Conservation (phyloP, 2,113 vertebrate species). For the Parotia lawesii region DNA sequence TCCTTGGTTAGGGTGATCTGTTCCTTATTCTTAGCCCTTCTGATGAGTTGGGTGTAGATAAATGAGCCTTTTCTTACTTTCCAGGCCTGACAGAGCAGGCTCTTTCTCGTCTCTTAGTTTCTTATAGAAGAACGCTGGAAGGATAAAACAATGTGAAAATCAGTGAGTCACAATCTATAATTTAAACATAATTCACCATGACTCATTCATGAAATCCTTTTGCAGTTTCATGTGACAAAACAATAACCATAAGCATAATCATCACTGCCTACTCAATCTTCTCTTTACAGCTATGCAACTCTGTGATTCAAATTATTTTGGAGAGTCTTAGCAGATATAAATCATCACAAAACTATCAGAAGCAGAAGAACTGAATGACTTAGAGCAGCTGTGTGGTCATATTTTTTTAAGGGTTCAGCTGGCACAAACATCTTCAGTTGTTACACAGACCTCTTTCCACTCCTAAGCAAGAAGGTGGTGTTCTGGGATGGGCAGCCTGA, state of each 20-base stretch:
- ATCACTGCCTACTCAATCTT: neutral
- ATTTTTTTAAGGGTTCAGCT: neutral
- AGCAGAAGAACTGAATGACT: neutral
- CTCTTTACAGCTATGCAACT: neutral
- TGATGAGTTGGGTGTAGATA: neutral
- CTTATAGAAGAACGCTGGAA: neutral
- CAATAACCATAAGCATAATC: constrained; percentile 6
- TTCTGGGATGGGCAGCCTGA: neutral
- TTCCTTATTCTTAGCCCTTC: neutral
- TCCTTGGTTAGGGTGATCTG: neutral
- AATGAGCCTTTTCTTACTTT: neutral
- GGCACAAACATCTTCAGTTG: neutral
- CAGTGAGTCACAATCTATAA: constrained; percentile 18
- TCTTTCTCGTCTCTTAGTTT: neutral
- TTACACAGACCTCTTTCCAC: neutral
- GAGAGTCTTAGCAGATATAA: neutral
- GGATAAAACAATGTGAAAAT: constrained; percentile 40
- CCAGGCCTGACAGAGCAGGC: neutral
- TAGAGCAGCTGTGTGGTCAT: neutral
- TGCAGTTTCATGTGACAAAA: constrained; percentile 16
- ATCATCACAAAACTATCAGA: neutral
- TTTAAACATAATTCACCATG: constrained; percentile 36
- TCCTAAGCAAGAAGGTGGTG: neutral
- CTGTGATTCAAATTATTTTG: neutral
- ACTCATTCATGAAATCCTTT: constrained; percentile 41